Percentiles rank a stretch among this genome's conserved stretches.
Conservation (phyloP, 2,797 vertebrate genomes). For the Neomorphus geoffroyi region DNA sequence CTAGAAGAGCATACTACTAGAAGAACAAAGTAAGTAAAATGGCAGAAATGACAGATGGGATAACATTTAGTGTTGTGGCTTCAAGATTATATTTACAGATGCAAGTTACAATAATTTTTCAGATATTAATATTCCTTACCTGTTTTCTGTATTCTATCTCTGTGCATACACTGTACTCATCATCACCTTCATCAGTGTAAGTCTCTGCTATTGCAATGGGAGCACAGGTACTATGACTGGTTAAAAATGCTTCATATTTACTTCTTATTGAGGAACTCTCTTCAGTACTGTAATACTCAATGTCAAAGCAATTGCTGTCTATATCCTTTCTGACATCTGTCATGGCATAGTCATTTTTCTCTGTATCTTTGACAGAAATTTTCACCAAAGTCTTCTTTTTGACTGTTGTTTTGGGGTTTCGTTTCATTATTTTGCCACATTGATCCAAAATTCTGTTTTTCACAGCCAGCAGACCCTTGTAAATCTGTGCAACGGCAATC, state of each 20-base stretch:
- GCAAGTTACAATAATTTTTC: background rate
- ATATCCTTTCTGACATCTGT: conserved; percentile 3
- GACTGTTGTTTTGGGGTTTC: background rate
- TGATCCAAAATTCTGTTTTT: conserved; percentile 54
- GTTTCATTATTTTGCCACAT: conserved; percentile 2
- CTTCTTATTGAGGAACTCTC: conserved; percentile 67
- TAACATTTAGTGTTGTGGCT: background rate
- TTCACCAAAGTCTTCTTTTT: conserved; percentile 75
- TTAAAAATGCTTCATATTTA: conserved; percentile 80
- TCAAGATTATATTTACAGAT: background rate
- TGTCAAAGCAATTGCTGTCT: conserved; percentile 67
- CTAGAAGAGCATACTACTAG: background rate
- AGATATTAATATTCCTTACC: conserved; percentile 45
- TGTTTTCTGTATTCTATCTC: conserved; percentile 4
- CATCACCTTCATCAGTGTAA: conserved; percentile 48
- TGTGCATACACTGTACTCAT: conserved; percentile 35
- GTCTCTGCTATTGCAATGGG: conserved; percentile 83
- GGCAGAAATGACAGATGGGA: background rate
- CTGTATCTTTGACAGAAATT: conserved; percentile 29
- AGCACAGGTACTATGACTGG: conserved; percentile 75
- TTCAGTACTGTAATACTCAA: conserved; percentile 48
- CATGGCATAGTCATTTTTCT: conserved; percentile 41
- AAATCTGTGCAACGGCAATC: conserved; percentile 83
- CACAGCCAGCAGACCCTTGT: conserved; percentile 71
- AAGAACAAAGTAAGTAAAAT: background rate